Conservation (phyloP, 2,113 vertebrate species). For the Shinisaurus crocodilurus region DNA sequence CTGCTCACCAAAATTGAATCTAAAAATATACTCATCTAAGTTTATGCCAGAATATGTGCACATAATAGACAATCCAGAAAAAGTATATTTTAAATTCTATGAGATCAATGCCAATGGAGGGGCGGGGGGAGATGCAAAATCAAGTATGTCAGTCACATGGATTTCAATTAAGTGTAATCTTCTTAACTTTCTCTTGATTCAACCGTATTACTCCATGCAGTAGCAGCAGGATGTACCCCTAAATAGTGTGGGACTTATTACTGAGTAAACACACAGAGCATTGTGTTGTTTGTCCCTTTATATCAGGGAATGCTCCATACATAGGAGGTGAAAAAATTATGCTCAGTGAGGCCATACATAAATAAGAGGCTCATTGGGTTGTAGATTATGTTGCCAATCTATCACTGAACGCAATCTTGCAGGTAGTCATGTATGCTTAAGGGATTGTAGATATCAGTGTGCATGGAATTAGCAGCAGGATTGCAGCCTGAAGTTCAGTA, state of each 20-base stretch:
- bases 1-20: constrained; percentile 9
- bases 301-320: neutral
- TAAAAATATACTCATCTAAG: constrained; percentile 1
- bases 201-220: neutral
- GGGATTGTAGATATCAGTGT: neutral
- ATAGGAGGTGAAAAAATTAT: neutral
- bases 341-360: neutral
- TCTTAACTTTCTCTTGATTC: neutral
- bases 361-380: neutral
- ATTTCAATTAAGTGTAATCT: neutral
- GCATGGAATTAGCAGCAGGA: neutral
- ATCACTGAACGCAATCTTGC: neutral
- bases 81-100: neutral
- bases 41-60: neutral
- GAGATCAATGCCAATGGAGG: neutral
- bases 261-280: no score
- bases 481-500: neutral
- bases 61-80: neutral
- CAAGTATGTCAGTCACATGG: neutral
- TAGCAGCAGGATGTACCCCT: neutral
- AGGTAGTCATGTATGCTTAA: neutral
- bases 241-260: no score
- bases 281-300: no score
- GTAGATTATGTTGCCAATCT: neutral
- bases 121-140: neutral